phyloP scores from a whole-genome alignment of 2,113 vertebrate genomes.

The Antigone vipio region DNA sequence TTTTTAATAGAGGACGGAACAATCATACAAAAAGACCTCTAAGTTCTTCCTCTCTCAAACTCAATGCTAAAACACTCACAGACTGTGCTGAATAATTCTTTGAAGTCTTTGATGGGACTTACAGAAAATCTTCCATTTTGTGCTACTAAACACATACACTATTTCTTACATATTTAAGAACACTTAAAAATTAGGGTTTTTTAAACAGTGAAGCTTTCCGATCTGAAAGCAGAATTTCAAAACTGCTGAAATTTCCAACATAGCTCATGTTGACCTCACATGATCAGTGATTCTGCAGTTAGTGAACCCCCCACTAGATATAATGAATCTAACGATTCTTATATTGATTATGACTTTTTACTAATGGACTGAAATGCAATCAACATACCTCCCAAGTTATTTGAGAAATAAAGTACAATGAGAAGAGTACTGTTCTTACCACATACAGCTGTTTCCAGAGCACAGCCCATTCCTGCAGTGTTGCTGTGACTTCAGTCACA shows the following conservation, averaged over 20 bases:
- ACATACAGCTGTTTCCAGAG: slow-evolving; percentile 98
- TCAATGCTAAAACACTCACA: neutral
- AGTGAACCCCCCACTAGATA: neutral
- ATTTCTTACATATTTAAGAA: neutral
- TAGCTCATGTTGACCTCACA: neutral
- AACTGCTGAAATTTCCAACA: neutral
- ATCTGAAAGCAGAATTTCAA: neutral
- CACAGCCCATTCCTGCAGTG: slow-evolving; percentile 93
- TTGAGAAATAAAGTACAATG: neutral
- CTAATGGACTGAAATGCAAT: neutral
- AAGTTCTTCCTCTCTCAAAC: neutral
- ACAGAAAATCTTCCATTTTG: neutral
- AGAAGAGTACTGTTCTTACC: slow-evolving; percentile 76
- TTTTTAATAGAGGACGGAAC: neutral
- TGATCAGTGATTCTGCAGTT: neutral
- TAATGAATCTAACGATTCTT: neutral
- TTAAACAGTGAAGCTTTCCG: neutral
- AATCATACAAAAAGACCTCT: neutral
- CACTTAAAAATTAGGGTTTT: neutral
- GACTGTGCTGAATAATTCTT: neutral
- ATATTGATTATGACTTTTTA: neutral
- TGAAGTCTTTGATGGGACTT: neutral
- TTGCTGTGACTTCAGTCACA: slow-evolving; percentile 91
- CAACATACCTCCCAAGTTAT: neutral
- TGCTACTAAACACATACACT: neutral